phyloP scores from a whole-genome alignment of 2,888 invertebrate genomes.

The Atherix ibis region DNA sequence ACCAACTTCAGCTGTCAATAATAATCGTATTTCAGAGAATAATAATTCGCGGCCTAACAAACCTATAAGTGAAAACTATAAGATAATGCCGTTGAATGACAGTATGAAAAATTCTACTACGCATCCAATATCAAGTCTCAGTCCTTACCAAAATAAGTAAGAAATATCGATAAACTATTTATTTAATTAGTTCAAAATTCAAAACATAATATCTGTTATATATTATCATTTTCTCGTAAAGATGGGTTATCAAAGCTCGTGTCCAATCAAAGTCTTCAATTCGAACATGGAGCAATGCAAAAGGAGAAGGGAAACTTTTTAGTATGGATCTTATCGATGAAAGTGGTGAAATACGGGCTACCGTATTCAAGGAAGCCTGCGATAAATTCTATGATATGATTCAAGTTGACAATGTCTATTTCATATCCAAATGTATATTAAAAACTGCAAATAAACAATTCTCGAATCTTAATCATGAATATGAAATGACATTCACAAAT shows the following conservation, averaged over 20 bases:
- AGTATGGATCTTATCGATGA: conserved; percentile 87
- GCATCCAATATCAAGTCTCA: conserved; percentile 41
- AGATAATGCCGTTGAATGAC: conserved; percentile 17
- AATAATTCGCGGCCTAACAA: neutral
- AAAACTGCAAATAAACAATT: conserved; percentile 91
- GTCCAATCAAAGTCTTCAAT: conserved; percentile 69
- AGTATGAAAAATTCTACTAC: conserved; percentile 32
- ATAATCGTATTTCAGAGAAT: too few relatives aligned
- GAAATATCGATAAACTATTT: too few relatives aligned
- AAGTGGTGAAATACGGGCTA: conserved; percentile 83
- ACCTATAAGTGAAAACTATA: conserved; percentile 12
- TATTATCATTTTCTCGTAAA: conserved; percentile 20
- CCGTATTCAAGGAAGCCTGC: conserved; percentile 73
- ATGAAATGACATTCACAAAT: conserved; percentile 77
- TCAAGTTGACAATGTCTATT: conserved; percentile 80
- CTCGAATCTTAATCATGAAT: conserved; percentile 73
- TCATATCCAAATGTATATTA: conserved; percentile 65
- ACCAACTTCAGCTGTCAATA: neutral
- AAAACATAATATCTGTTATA: conserved; percentile 4
- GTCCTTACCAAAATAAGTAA: conserved; percentile 85
- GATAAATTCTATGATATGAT: conserved; percentile 82
- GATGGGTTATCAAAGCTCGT: conserved; percentile 84
- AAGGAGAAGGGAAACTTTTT: conserved; percentile 87
- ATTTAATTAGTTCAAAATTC: neutral
- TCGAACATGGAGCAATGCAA: conserved; percentile 79